phyloP scores from a whole-genome alignment of 1,140 invertebrate species.

The Drosophila varians region DNA sequence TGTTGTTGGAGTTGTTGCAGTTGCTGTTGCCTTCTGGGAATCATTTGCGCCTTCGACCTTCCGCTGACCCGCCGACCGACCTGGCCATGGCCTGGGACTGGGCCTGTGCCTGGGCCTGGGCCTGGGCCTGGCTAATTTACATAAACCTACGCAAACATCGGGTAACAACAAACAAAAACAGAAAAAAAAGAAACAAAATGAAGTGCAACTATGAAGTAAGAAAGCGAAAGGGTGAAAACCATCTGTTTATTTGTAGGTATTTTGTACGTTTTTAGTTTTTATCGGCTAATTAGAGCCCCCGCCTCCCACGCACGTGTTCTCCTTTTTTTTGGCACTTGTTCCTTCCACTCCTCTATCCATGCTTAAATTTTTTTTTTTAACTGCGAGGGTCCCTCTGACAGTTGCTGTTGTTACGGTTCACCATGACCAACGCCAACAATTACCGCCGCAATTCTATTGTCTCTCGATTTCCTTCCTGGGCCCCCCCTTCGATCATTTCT shows the following conservation, averaged over 20 bases:
- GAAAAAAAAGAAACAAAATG: neutral
- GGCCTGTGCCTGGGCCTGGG: too few species aligned
- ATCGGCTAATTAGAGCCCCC: conserved; percentile 64
- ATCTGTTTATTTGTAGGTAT: neutral
- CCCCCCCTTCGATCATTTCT: conserved; percentile 6
- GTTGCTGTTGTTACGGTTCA: conserved; percentile 81
- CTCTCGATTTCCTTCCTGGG: conserved; percentile 78
- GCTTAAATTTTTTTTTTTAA: conserved; percentile 9
- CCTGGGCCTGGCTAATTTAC: conserved; percentile 73
- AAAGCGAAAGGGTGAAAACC: neutral
- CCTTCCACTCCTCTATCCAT: conserved; percentile 9
- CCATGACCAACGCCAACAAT: conserved; percentile 81
- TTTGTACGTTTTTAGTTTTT: conserved; percentile 18
- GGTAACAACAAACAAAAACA: conserved; percentile 25
- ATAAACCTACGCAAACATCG: conserved; percentile 71
- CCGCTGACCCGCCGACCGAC: conserved; percentile 49
- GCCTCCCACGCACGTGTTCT: conserved; percentile 68
- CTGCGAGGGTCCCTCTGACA: conserved; percentile 46
- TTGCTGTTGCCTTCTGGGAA: conserved; percentile 69
- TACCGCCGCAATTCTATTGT: conserved; percentile 80
- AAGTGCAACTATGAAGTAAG: neutral
- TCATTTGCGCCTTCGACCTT: conserved; percentile 65
- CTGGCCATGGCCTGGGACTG: too few species aligned
- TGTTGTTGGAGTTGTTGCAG: conserved; percentile 15
- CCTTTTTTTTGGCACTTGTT: conserved; percentile 70